Percentiles rank a stretch among this genome's conserved stretches.
Evolutionary conservation across 2,888 invertebrate genomes (phyloP).

Genomic region (Athrips mouffetella): DNA sequence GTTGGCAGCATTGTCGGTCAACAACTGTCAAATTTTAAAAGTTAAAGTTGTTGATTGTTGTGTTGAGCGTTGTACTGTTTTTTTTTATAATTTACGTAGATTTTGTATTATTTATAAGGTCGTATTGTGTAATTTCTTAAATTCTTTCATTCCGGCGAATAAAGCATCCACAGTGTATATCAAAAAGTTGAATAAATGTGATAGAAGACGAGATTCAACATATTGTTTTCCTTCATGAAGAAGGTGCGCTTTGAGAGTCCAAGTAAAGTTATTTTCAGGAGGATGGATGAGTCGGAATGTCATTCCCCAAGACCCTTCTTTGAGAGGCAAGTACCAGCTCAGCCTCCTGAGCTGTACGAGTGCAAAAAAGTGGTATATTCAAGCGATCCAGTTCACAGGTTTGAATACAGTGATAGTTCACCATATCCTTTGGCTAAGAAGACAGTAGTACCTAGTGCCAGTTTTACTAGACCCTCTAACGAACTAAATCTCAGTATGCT

Average conservation of each 20-base stretch:
- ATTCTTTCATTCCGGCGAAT: background rate
- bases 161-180: too few relatives aligned
- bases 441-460: slow-evolving; percentile 34
- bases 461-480: slow-evolving; percentile 41
- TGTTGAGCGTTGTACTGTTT: background rate
- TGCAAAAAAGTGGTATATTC: slow-evolving; percentile 40
- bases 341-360: slow-evolving; percentile 33
- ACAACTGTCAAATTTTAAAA: slow-evolving; percentile 8
- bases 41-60: slow-evolving; percentile 3
- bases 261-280: slow-evolving; percentile 27
- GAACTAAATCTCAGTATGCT: slow-evolving; percentile 65
- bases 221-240: slow-evolving; percentile 48
- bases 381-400: slow-evolving; percentile 54
- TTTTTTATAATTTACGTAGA: background rate
- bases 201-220: background rate
- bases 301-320: slow-evolving; percentile 66
- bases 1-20: slow-evolving; percentile 1
- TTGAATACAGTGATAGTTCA: slow-evolving; percentile 54
- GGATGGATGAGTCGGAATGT: slow-evolving; percentile 58
- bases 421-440: slow-evolving; percentile 56
- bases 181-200: too few relatives aligned
- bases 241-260: slow-evolving; percentile 65
- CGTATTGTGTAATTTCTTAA: background rate
- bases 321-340: slow-evolving; percentile 37
- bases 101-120: background rate